Conservation (phyloP, 1,140 invertebrate genomes). For the Callitettix versicolor region DNA sequence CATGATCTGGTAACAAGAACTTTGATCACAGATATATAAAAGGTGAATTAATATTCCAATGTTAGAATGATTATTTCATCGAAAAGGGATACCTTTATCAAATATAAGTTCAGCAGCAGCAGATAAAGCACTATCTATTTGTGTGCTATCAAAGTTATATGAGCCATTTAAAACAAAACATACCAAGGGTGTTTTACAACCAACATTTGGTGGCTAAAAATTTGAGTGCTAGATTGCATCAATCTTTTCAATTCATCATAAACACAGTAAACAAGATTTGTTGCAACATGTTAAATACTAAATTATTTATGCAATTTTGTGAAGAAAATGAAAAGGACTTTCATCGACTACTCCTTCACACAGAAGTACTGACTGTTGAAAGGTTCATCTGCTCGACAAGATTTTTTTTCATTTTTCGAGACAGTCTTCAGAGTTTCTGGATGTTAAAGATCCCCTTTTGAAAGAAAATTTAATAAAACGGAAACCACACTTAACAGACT, state of each 20-base stretch:
- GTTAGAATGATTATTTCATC: too few relatives aligned
- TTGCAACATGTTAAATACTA: too few relatives aligned
- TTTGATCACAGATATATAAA: slow-evolving; percentile 32
- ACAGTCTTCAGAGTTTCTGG: slow-evolving; percentile 25
- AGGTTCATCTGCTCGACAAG: slow-evolving; percentile 27
- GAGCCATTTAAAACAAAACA: too few relatives aligned
- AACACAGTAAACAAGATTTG: too few relatives aligned
- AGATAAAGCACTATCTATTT: too few relatives aligned
- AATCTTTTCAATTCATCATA: too few relatives aligned
- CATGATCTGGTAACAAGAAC: slow-evolving; percentile 30
- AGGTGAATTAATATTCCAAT: slow-evolving; percentile 23
- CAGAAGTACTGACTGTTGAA: slow-evolving; percentile 30
- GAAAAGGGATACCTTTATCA: too few relatives aligned
- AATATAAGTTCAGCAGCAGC: too few relatives aligned
- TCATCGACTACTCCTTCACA: slow-evolving; percentile 31
- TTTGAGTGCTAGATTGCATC: too few relatives aligned
- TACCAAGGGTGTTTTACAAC: too few relatives aligned
- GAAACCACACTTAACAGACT: slow-evolving; percentile 25
- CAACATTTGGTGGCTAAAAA: too few relatives aligned
- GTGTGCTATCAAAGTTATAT: too few relatives aligned
- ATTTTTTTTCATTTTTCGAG: slow-evolving; percentile 26
- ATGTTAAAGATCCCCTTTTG: slow-evolving; percentile 22
- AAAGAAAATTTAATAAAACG: slow-evolving; percentile 22
- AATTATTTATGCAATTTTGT: slow-evolving; percentile 22
- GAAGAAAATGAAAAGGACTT: slow-evolving; percentile 33